These are phyloP conservation scores for Clupea harengus DNA, from an alignment of 2,113 vertebrate genomes.

Conservation along the genomic window DNA sequence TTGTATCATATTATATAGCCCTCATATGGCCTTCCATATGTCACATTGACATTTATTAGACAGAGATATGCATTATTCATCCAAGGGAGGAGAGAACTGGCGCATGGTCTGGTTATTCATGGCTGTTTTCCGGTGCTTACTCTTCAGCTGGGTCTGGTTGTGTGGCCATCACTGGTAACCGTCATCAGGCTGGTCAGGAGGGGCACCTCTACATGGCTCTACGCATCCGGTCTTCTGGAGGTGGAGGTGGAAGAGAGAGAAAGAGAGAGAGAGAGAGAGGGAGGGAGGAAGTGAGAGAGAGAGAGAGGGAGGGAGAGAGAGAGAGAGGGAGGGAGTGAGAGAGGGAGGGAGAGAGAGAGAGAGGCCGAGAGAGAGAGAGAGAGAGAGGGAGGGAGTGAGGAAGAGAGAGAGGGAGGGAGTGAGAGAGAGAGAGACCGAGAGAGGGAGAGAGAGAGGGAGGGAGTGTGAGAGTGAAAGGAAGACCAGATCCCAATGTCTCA, in stretches of 20 bases:
- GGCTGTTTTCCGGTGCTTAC: slow-evolving; percentile 36
- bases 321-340: background rate
- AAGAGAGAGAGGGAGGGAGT: background rate
- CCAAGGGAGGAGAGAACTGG: background rate
- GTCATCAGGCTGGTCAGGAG: slow-evolving; percentile 64
- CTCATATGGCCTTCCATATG: background rate
- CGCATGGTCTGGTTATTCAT: background rate
- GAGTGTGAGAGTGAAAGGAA: background rate
- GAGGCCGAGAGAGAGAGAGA: background rate
- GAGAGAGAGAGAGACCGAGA: background rate
- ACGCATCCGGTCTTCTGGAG: background rate
- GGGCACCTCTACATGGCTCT: slow-evolving; percentile 60
- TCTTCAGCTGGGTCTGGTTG: slow-evolving; percentile 57
- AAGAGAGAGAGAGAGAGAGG: background rate
- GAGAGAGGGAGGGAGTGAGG: background rate
- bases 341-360: background rate
- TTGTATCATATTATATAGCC: background rate
- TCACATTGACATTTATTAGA: background rate
- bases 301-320: background rate
- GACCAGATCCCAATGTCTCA: background rate
- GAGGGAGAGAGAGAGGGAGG: background rate
- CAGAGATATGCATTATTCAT: background rate
- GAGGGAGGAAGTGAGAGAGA: background rate
- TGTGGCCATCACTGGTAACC: slow-evolving; percentile 78
- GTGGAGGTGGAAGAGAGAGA: background rate